Conservation (phyloP, 1,140 invertebrate species). For the Thaumetopoea pityocampa region DNA sequence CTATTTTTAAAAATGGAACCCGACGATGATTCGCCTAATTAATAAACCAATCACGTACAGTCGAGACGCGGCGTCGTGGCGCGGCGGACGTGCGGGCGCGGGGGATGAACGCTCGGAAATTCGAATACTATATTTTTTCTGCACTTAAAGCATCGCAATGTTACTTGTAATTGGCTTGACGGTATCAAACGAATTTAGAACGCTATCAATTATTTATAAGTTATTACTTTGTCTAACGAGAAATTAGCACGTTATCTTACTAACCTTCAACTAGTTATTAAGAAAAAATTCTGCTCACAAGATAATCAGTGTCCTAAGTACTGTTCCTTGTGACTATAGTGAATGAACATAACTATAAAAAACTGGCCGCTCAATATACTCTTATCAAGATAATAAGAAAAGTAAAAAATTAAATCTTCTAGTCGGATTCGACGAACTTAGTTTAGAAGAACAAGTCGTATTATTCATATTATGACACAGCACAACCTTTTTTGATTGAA, state of each 20-base stretch:
- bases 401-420: conserved; percentile 36
- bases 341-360: conserved; percentile 24
- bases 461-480: conserved; percentile 45
- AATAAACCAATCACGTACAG: conserved; percentile 76
- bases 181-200: conserved; percentile 51
- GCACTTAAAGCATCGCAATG: conserved; percentile 60
- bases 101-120: conserved; percentile 73
- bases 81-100: conserved; percentile 70
- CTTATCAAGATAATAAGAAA: conserved; percentile 34
- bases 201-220: conserved; percentile 40
- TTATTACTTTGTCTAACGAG: conserved; percentile 32
- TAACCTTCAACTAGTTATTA: conserved; percentile 21
- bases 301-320: conserved; percentile 26
- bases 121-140: conserved; percentile 74
- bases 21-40: conserved; percentile 75
- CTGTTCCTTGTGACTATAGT: conserved; percentile 20
- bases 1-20: conserved; percentile 76
- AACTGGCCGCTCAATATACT: conserved; percentile 25
- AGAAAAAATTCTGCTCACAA: conserved; percentile 27
- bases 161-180: conserved; percentile 71
- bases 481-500: conserved; percentile 42
- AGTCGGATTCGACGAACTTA: conserved; percentile 35
- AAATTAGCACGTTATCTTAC: conserved; percentile 29
- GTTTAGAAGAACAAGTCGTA: conserved; percentile 30
- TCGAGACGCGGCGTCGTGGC: conserved; percentile 70